Evolutionary conservation across 2,113 vertebrate species (phyloP).

Genomic region (Misgurnus mizolepis): DNA sequence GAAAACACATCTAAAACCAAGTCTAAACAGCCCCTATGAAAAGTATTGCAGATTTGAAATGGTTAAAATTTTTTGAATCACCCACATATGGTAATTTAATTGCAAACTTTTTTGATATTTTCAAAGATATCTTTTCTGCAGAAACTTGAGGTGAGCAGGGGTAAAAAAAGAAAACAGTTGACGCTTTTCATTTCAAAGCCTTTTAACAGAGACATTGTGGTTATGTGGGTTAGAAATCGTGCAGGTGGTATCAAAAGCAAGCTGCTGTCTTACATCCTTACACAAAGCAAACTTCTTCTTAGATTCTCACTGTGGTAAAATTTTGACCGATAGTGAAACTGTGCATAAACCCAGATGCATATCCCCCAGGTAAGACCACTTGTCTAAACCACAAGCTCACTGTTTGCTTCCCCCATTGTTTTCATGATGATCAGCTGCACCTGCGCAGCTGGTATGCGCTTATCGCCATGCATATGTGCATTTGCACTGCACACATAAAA

Average conservation of each 20-base stretch:
- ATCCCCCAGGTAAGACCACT: slow-evolving; percentile 4
- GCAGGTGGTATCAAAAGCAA: slow-evolving; percentile 27
- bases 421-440: slow-evolving; percentile 6
- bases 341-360: slow-evolving; percentile 11
- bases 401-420: neutral
- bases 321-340: neutral
- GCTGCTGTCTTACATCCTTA: neutral
- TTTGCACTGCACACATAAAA: slow-evolving; percentile 25
- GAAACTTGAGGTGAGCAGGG: neutral
- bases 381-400: slow-evolving; percentile 36
- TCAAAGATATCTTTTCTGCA: neutral
- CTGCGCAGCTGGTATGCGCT: neutral
- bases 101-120: neutral
- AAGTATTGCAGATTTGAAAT: neutral
- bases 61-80: neutral
- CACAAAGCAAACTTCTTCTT: slow-evolving; percentile 25
- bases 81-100: neutral
- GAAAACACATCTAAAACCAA: too few species aligned
- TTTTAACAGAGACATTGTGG: neutral
- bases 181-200: neutral
- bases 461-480: neutral
- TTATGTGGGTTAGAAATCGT: slow-evolving; percentile 41
- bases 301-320: slow-evolving; percentile 13
- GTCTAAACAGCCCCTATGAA: neutral
- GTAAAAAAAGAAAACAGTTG: neutral